Evolutionary conservation across 2,113 vertebrate genomes (phyloP), one percentile per base, ranked within the genome.

Genomic region (Arenaria interpres): DNA sequence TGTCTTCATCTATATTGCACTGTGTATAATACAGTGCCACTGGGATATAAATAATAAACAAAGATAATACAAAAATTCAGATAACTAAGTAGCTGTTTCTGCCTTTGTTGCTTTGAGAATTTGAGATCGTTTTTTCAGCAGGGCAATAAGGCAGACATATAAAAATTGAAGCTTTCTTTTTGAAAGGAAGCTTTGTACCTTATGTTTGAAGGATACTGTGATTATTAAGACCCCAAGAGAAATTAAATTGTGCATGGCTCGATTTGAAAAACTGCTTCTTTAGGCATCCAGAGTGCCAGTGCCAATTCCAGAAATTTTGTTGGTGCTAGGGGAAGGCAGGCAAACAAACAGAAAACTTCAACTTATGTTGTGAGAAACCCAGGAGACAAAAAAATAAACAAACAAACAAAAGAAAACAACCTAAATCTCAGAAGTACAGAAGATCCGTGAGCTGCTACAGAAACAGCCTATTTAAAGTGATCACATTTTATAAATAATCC

Each of bases 401-500:
- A 51, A 28, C 18, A 21, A 57, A 46, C 18, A 51, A 24, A 32
- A 22, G 1, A 18, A 30, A 86, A 30, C 57, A 85, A 54, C 24
- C 22, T 6, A 23, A 83, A 43, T 54, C 32, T 25, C 59, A 84
- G 67, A 90, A 88, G 51, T 35, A 45, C 21, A 71, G 56, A 89
- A 91, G 64, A 81, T 76, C 43, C 7, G 5, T 76, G 53, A 86
- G 74, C 87, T 94, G 33, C 75, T 93, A 63, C 64, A 94, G 90
- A 96, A 97, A 92, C 18, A 89, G 43, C 74, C 30, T 50, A 5
- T 85, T 96, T 95, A 91, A 97, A 96, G 76, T 74, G 80, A 87
- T 93, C 66, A n/a, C 39, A 19, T 90, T 62, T 81, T 93, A 94
- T 91, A 97, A 98, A 89, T 89, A 91, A 95, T 69, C 82, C 73